Base-by-base conservation (phyloP, 1,140 invertebrate genomes). In the Tribolium madens region DNA sequence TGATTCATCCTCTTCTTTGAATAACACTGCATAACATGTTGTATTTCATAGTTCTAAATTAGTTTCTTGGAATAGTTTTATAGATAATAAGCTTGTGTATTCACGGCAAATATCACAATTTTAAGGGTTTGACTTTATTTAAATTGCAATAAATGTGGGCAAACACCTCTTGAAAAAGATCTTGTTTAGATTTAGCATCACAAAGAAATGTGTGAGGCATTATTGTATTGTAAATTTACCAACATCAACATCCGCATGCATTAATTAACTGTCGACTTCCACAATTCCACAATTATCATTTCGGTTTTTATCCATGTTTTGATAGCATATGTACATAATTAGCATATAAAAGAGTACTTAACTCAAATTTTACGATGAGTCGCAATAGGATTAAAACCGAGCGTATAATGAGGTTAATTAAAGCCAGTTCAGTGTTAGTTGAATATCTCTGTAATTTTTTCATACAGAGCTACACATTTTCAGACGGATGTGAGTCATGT, bases 401-500 rank as follows among this genome's bases (percentile, higher is more conserved):
- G 52, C 6, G 52, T 21, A 57, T 57, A 57, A 57, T 18, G 52
- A 57, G 52, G 57, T 33, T 64, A 64, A 64, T 64, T 64, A 64
- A 64, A 64, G 57, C 26, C 57, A 33, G 15, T 26, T 57, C 52
- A 21, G 21, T 64, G 57, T 64, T 64, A 64, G 57, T 57, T 33
- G 26, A 64, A 64, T 21, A 64, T 64, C 26, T 33, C 57, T 3
- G 57, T 57, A n/a, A 33, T 64, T 64, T 64, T 64, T 64, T 57
- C 13, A n/a, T 33, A 21, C 26, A 33, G 57, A 64, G 48, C n/a
- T 50, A 36, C 70, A 14, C 70, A 72, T 72, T 72, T 72, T 72
- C 70, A 46, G 70, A 72, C 70, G 70, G 46, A 72, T 50, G 48
- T 72, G 70, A 72, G 31, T 72, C 70, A 72, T 70, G 26, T 10